phyloP scores from a whole-genome alignment of 2,797 vertebrate species.

The Nasua narica region DNA sequence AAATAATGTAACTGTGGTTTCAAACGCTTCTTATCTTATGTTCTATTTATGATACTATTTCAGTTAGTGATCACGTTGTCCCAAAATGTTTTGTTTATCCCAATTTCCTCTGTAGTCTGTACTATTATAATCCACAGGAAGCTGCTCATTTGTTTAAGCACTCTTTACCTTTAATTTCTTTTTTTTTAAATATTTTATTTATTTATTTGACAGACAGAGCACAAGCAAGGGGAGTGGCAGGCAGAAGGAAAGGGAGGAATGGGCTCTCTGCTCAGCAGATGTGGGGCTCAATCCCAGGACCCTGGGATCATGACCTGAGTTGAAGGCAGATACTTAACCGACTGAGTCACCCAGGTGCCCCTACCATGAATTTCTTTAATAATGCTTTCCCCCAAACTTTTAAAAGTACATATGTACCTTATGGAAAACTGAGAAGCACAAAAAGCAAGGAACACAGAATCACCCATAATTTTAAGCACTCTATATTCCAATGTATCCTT shows the following conservation, averaged over 20 bases:
- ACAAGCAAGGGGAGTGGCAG: neutral
- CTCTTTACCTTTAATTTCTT: neutral
- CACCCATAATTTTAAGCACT: neutral
- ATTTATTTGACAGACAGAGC: neutral
- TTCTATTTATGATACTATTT: neutral
- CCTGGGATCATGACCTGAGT: neutral
- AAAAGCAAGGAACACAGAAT: neutral
- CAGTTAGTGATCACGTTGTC: neutral
- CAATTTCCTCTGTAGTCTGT: neutral
- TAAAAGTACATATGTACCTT: neutral
- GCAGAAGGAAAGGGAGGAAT: neutral
- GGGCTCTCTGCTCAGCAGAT: neutral
- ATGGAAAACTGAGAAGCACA: neutral
- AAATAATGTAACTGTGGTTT: neutral
- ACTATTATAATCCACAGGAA: neutral
- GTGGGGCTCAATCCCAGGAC: neutral
- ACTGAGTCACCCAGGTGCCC: neutral
- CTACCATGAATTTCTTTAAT: neutral
- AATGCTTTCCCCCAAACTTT: neutral
- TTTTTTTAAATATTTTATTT: neutral
- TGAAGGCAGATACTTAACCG: neutral
- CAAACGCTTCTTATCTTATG: neutral
- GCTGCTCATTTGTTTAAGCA: neutral
- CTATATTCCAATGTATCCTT: neutral
- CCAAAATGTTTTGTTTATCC: neutral